phyloP scores from a whole-genome alignment of 2,797 vertebrate species.

The Lindbergichthys nudifrons region DNA sequence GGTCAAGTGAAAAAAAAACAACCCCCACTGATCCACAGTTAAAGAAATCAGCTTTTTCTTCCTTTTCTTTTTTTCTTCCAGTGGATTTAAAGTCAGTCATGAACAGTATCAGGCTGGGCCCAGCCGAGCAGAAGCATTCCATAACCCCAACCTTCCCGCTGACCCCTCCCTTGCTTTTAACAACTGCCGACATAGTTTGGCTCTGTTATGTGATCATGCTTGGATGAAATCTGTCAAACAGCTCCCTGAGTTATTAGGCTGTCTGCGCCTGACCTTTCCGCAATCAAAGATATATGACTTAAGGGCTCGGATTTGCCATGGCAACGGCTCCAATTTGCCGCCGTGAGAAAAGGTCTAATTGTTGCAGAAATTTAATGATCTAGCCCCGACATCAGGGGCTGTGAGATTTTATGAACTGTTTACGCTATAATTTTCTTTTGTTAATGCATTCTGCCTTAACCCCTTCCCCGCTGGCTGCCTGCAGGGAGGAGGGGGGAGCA shows the following conservation, averaged over 20 bases:
- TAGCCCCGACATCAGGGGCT: constrained; percentile 99
- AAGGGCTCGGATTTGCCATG: constrained; percentile 99
- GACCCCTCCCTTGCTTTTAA: constrained; percentile 98
- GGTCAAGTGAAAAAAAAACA: constrained; percentile 61
- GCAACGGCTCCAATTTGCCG: constrained; percentile 99
- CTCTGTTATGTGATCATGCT: constrained; percentile 99
- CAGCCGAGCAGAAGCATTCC: constrained; percentile 99
- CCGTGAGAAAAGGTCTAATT: constrained; percentile 99
- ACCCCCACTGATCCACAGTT: constrained; percentile 68
- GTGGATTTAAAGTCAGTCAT: constrained; percentile 97
- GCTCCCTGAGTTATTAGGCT: constrained; percentile 99
- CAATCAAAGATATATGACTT: constrained; percentile 99
- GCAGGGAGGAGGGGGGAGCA: constrained; percentile 65
- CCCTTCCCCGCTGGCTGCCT: constrained; percentile 82
- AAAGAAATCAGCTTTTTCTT: constrained; percentile 61
- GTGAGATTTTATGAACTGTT: constrained; percentile 99
- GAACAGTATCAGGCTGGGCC: constrained; percentile 97
- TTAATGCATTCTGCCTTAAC: constrained; percentile 98
- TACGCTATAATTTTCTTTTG: constrained; percentile 99
- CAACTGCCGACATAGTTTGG: constrained; percentile 99
- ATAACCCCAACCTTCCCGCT: constrained; percentile 98
- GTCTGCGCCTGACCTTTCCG: constrained; percentile 99
- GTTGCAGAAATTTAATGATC: constrained; percentile 99
- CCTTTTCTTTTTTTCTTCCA: constrained; percentile 83
- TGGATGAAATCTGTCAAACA: constrained; percentile 99